Evolutionary conservation across 2,113 vertebrate species (phyloP).

Genomic region (Martes martes): DNA sequence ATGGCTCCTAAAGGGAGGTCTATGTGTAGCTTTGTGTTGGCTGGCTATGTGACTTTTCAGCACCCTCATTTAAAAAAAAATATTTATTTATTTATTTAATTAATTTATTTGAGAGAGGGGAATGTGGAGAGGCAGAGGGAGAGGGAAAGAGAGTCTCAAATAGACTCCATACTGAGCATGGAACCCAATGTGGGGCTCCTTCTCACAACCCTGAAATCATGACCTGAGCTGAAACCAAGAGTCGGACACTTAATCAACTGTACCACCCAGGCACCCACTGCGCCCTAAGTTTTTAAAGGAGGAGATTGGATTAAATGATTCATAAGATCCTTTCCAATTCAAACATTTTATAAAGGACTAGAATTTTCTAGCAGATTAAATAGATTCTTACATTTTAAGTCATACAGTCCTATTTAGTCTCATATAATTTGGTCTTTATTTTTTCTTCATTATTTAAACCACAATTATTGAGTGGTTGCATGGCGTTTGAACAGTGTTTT

Average conservation of each 20-base stretch:
- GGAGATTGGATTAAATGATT: neutral
- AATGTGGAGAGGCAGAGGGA: neutral
- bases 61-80: neutral
- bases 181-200: neutral
- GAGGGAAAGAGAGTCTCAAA: neutral
- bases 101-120: too few species aligned
- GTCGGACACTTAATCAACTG: neutral
- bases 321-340: neutral
- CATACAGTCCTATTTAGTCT: neutral
- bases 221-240: neutral
- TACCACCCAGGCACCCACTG: neutral
- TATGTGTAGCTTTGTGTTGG: rapidly evolving
- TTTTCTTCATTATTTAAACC: neutral
- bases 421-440: neutral
- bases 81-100: too few species aligned
- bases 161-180: neutral
- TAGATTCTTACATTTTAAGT: neutral
- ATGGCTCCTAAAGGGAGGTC: neutral
- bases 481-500: neutral
- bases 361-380: neutral
- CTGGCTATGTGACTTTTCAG: neutral
- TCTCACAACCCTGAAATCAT: neutral
- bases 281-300: neutral
- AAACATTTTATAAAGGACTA: neutral
- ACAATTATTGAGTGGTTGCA: neutral